A percentile compares a stretch with the other conserved stretches of the same genome.
Conservation (phyloP, 2,113 vertebrate genomes). For the Rousettus leschenaultii region DNA sequence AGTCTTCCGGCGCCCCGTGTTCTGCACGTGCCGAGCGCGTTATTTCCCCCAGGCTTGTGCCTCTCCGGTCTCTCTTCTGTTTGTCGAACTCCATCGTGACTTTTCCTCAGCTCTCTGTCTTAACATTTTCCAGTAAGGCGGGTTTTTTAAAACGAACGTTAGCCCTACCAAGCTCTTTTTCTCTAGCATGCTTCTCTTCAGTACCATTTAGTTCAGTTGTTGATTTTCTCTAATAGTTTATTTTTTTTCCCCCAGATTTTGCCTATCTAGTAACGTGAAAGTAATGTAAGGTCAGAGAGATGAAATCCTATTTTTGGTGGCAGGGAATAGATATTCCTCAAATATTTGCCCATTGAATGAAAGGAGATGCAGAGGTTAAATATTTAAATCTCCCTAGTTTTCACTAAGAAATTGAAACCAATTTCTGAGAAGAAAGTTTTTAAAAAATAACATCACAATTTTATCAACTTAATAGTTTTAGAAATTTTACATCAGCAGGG, state of each 20-base stretch:
- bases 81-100: neutral
- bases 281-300: neutral
- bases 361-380: neutral
- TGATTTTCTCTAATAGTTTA: neutral
- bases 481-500: constrained; percentile 75
- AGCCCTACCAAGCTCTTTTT: neutral
- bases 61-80: neutral
- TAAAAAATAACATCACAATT: neutral
- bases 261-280: neutral
- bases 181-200: neutral
- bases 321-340: neutral
- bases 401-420: neutral
- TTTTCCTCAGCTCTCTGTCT: neutral
- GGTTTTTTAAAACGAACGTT: neutral
- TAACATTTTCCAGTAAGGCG: neutral
- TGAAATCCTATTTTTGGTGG: neutral
- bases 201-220: neutral
- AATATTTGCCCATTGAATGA: neutral
- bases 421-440: neutral
- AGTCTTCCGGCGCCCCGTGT: neutral
- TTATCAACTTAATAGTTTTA: neutral
- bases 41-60: neutral
- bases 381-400: constrained; percentile 5
- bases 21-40: neutral
- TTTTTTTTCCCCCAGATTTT: neutral